These are phyloP conservation scores for Gymnodraco acuticeps DNA, from an alignment of 2,797 vertebrate genomes.

Conservation along the genomic window DNA sequence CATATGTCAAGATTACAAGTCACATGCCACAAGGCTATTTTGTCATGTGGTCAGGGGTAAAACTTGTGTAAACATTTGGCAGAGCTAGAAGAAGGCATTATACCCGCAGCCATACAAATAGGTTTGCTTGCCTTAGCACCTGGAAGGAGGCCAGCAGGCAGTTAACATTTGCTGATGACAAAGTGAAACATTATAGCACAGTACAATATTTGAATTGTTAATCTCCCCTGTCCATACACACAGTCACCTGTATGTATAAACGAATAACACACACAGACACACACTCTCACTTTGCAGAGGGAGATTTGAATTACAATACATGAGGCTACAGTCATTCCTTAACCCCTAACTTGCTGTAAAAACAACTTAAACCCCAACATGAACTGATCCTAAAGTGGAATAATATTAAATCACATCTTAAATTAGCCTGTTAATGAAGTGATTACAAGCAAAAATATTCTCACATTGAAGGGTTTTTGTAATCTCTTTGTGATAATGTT, in stretches of 20 bases:
- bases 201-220: conserved; percentile 75
- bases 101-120: conserved; percentile 55
- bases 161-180: conserved; percentile 76
- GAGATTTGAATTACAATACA: conserved; percentile 40
- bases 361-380: background rate
- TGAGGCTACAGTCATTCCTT: conserved; percentile 12
- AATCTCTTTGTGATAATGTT: conserved; percentile 8
- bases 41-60: conserved; percentile 50
- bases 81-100: conserved; percentile 47
- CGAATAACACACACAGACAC: conserved; percentile 22
- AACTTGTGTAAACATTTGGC: conserved; percentile 65
- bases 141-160: conserved; percentile 70
- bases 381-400: background rate
- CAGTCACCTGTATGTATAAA: conserved; percentile 47
- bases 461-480: background rate
- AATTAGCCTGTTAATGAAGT: background rate
- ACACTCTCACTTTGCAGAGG: conserved; percentile 18
- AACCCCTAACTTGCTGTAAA: conserved; percentile 5
- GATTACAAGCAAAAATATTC: background rate
- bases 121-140: conserved; percentile 67
- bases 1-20: conserved; percentile 31
- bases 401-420: background rate
- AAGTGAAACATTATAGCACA: conserved; percentile 74
- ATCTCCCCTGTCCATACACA: conserved; percentile 56
- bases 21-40: conserved; percentile 5